Percentiles rank a stretch among this genome's conserved stretches.
phyloP scores from a whole-genome alignment of 2,113 vertebrate genomes.

The Pomatostomus ruficeps region DNA sequence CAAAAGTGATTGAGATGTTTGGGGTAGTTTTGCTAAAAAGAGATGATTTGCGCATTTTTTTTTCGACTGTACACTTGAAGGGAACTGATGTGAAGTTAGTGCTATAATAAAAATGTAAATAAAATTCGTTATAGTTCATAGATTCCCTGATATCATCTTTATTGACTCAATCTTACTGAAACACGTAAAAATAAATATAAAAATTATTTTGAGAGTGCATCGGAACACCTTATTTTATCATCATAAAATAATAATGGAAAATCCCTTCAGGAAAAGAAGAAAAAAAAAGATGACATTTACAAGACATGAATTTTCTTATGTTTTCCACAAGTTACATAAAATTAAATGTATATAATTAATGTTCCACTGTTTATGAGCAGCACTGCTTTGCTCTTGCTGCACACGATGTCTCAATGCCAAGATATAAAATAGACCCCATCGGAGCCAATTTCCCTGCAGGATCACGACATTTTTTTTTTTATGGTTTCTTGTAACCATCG shows the following conservation, averaged over 20 bases:
- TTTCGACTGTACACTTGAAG: constrained; percentile 6
- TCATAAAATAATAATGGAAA: constrained; percentile 41
- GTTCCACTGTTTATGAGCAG: constrained; percentile 11
- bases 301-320: neutral
- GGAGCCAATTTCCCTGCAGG: constrained; percentile 36
- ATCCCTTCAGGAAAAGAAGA: neutral
- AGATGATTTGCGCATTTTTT: constrained; percentile 17
- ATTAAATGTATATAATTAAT: constrained; percentile 57
- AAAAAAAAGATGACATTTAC: neutral
- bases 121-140: constrained; percentile 53
- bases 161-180: constrained; percentile 30
- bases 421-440: neutral
- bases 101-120: constrained; percentile 62
- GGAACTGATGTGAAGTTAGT: constrained; percentile 38
- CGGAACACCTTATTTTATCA: constrained; percentile 23
- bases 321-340: constrained; percentile 31
- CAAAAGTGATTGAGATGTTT: constrained; percentile 28
- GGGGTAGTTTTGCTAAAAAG: constrained; percentile 21
- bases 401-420: neutral
- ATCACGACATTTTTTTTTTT: constrained; percentile 28
- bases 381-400: neutral
- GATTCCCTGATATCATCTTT: constrained; percentile 28
- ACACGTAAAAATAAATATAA: neutral
- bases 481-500: constrained; percentile 41
- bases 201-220: constrained; percentile 5